These are phyloP conservation scores for Hypanus sabinus DNA, from an alignment of 2,113 vertebrate species.

Conservation along the genomic window DNA sequence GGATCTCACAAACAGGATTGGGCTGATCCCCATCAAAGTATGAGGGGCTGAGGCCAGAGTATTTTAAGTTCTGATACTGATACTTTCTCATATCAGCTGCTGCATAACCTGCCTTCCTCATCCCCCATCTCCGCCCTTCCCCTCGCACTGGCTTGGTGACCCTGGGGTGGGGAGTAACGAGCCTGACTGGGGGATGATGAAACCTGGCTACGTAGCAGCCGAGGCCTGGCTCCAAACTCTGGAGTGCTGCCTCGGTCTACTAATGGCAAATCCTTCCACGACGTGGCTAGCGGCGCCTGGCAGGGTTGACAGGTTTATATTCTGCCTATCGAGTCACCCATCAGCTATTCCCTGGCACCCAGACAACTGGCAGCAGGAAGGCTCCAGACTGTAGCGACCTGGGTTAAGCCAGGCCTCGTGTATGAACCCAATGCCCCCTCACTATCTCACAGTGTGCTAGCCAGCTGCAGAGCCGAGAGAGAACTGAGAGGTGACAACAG, in stretches of 20 bases:
- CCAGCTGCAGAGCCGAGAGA: neutral
- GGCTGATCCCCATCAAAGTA: neutral
- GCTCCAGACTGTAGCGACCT: neutral
- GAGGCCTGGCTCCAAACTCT: neutral
- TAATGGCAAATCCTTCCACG: neutral
- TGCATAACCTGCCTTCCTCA: no score
- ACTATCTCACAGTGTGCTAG: neutral
- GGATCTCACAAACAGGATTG: neutral
- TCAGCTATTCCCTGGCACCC: neutral
- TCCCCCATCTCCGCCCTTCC: no score
- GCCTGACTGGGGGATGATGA: neutral
- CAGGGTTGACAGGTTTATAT: neutral
- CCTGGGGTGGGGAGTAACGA: neutral
- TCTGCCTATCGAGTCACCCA: no score
- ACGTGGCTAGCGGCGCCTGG: neutral
- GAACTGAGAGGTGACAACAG: neutral
- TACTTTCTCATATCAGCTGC: no score
- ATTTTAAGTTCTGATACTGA: neutral
- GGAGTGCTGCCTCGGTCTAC: neutral
- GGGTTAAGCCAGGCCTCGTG: neutral
- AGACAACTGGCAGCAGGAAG: neutral
- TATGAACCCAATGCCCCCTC: neutral
- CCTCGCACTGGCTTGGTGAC: neutral
- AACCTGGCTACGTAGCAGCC: neutral
- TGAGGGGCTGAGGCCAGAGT: neutral